These are phyloP conservation scores for Phrynocephalus vlangalii DNA, from an alignment of 2,797 vertebrate species.

Conservation along the genomic window DNA sequence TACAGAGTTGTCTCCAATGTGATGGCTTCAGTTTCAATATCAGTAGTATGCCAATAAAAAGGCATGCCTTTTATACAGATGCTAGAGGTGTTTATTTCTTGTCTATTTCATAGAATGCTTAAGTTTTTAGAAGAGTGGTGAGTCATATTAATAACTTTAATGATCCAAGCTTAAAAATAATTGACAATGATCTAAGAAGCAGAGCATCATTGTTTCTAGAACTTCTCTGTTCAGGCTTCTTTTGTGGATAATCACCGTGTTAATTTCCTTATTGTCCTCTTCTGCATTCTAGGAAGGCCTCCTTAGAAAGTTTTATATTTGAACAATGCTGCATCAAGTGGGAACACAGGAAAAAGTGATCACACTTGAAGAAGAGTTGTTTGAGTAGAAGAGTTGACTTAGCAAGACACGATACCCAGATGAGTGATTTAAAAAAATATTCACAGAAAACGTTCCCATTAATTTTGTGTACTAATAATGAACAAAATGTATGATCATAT, in stretches of 20 bases:
- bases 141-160: not conserved
- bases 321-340: not conserved
- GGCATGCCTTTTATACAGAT: not conserved
- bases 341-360: no score
- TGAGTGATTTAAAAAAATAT: not conserved
- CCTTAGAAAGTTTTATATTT: not conserved
- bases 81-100: not conserved
- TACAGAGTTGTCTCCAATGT: not conserved
- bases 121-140: not conserved
- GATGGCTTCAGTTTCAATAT: not conserved
- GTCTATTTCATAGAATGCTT: not conserved
- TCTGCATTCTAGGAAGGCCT: not conserved
- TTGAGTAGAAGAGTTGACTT: not conserved
- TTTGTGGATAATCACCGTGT: not conserved
- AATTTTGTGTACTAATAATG: not conserved
- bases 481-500: not conserved
- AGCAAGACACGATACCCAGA: not conserved
- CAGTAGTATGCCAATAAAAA: not conserved
- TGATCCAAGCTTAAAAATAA: constrained; percentile 2
- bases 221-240: not conserved
- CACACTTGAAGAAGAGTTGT: not conserved
- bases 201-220: not conserved
- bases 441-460: not conserved
- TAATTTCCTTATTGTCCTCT: not conserved
- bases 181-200: not conserved